Percentiles rank a stretch among this genome's conserved stretches.
These are phyloP conservation scores for Spea bombifrons DNA, from an alignment of 2,113 vertebrate species.

Conservation along the genomic window DNA sequence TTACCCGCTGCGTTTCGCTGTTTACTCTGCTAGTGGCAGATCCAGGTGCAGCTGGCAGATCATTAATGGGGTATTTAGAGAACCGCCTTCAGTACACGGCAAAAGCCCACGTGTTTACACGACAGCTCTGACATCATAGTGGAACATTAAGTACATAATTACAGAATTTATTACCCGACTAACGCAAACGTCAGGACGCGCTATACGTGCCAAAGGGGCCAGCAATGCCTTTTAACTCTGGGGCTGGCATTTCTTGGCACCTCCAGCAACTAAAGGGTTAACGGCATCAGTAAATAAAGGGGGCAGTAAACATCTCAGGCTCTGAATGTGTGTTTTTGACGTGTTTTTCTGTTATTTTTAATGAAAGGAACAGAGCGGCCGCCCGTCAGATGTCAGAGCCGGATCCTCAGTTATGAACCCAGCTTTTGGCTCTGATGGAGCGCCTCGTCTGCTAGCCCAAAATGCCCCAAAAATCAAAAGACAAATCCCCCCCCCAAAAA, in stretches of 20 bases:
- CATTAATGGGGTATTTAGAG: neutral
- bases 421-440: neutral
- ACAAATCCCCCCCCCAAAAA: no score
- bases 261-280: neutral
- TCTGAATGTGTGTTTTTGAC: neutral
- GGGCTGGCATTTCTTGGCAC: neutral
- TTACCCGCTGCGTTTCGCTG: neutral
- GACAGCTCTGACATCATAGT: neutral
- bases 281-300: neutral
- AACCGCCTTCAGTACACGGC: neutral
- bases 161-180: no score
- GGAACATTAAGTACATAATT: no score
- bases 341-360: neutral
- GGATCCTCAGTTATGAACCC: neutral
- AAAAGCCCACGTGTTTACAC: neutral
- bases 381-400: neutral
- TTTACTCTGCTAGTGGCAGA: neutral
- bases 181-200: no score
- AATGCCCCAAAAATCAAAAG: no score
- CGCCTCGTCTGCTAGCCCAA: neutral
- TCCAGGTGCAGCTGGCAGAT: neutral
- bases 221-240: neutral
- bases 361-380: neutral
- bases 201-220: neutral
- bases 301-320: neutral